These are phyloP conservation scores for Notarius lentiginosus DNA, from an alignment of 2,113 vertebrate species.

Conservation along the genomic window DNA sequence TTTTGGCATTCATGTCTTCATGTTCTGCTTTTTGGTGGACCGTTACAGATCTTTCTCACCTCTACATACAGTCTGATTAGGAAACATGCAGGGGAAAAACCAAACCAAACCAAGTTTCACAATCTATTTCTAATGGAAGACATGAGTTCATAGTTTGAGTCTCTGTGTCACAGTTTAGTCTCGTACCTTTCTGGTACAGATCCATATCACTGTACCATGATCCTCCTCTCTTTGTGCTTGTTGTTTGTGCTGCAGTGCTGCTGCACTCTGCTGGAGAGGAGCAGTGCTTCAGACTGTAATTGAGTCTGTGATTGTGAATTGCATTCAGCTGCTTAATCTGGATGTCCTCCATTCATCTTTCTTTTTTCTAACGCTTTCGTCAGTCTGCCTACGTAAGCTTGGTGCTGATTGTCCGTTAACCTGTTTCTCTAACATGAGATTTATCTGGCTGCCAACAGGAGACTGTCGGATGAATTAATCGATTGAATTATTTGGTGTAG, in stretches of 20 bases:
- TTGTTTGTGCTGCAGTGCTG: conserved; percentile 9
- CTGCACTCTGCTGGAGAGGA: conserved; percentile 30
- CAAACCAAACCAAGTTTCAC: not conserved
- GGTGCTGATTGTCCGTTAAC: conserved; percentile 4
- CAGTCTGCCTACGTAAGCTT: not conserved
- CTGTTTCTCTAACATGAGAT: conserved; percentile 4
- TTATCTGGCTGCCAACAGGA: not conserved
- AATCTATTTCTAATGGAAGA: not conserved
- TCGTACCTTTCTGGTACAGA: not conserved
- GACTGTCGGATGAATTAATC: not conserved
- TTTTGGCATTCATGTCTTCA: conserved; percentile 43
- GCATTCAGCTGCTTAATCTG: conserved; percentile 19
- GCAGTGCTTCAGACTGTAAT: conserved; percentile 35
- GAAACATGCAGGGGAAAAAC: not conserved
- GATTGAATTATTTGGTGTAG: not conserved
- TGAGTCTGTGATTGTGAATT: conserved; percentile 20
- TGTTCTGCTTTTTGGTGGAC: conserved; percentile 41
- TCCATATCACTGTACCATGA: not conserved
- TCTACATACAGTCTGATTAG: not conserved
- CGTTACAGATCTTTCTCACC: not conserved
- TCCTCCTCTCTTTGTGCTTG: not conserved
- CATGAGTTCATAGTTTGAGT: not conserved
- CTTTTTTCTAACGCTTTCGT: conserved; percentile 8
- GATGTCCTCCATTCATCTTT: conserved; percentile 23
- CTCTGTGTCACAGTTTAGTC: not conserved